Evolutionary conservation across 2,888 invertebrate species (phyloP).

Genomic region (Pelosia muscerda): DNA sequence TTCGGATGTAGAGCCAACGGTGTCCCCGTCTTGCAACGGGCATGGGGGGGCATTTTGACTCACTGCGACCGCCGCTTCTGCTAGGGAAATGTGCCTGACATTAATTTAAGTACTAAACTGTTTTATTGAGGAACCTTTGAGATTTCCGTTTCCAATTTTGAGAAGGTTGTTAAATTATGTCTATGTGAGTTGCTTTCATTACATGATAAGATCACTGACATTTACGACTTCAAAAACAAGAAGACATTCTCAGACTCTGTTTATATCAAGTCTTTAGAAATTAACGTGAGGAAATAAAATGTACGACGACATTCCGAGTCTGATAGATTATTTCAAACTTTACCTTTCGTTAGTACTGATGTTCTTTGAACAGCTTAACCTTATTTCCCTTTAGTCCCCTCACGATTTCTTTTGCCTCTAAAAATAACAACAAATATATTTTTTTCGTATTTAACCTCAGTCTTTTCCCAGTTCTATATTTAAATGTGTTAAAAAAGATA

Average conservation of each 20-base stretch:
- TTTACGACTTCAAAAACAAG: conserved; percentile 9
- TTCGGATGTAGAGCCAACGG: too few relatives aligned
- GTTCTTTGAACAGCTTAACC: not conserved
- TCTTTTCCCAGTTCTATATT: not conserved
- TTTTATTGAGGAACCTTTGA: too few relatives aligned
- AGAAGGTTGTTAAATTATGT: not conserved
- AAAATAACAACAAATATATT: not conserved
- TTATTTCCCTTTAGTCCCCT: not conserved
- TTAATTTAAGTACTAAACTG: too few relatives aligned
- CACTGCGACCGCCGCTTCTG: too few relatives aligned
- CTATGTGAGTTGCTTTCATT: conserved; percentile 19
- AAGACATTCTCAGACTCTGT: conserved; percentile 7
- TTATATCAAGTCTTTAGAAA: not conserved
- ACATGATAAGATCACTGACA: conserved; percentile 25
- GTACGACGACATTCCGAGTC: not conserved
- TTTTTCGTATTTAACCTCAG: not conserved
- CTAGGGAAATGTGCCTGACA: too few relatives aligned
- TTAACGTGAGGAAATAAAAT: not conserved
- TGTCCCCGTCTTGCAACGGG: too few relatives aligned
- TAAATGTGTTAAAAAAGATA: too few relatives aligned
- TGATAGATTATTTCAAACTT: not conserved
- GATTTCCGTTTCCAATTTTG: too few relatives aligned
- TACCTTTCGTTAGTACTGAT: not conserved
- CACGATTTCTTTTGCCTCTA: not conserved
- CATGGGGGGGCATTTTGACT: too few relatives aligned